Evolutionary conservation across 2,888 invertebrate species (phyloP).

Genomic region (Amblyteles armatorius): DNA sequence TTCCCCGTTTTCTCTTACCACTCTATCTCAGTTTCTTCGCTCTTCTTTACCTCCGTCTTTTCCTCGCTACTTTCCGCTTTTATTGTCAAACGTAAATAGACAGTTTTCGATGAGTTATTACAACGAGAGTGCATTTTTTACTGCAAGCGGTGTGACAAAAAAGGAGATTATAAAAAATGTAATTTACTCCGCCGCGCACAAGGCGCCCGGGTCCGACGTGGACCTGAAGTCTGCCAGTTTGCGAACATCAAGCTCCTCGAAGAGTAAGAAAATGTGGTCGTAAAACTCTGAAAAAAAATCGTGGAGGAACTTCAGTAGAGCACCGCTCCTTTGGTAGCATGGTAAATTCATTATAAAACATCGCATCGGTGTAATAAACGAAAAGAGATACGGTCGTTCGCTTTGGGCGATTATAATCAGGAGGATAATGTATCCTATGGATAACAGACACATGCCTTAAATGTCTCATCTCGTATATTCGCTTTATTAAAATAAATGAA

Average conservation of each 20-base stretch:
- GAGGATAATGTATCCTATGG: background rate
- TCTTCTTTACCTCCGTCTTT: constrained; percentile 5
- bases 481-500: background rate
- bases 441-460: background rate
- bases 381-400: background rate
- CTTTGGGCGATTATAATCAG: background rate
- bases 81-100: background rate
- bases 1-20: constrained; percentile 22
- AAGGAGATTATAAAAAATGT: background rate
- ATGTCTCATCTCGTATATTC: background rate
- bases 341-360: background rate
- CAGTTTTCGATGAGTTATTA: background rate
- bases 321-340: background rate
- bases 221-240: background rate
- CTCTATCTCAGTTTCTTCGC: constrained; percentile 19
- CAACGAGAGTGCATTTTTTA: background rate
- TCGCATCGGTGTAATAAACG: background rate
- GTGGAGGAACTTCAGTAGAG: background rate
- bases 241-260: background rate
- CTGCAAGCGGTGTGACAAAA: background rate
- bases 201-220: background rate
- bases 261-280: background rate
- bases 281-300: background rate
- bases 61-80: background rate
- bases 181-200: background rate